A percentile compares a stretch with the other conserved stretches of the same genome.
Conservation (phyloP, 2,888 invertebrate species). For the Scelioninae gen. 2 region DNA sequence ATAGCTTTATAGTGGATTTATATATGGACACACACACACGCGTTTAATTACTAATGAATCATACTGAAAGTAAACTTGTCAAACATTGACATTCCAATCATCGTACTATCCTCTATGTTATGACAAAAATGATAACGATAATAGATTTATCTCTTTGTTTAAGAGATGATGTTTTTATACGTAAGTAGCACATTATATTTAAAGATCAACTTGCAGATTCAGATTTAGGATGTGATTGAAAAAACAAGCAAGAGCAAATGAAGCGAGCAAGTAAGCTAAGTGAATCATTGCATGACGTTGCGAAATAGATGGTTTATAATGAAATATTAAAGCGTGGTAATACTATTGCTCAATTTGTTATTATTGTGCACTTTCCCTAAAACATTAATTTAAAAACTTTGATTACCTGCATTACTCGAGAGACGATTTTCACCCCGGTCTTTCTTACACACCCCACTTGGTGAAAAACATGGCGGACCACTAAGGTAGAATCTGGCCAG, state of each 20-base stretch:
- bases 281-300: slow-evolving; percentile 67
- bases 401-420: slow-evolving; percentile 75
- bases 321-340: not conserved
- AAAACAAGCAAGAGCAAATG: not conserved
- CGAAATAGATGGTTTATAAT: slow-evolving; percentile 62
- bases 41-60: too few relatives aligned
- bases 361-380: not conserved
- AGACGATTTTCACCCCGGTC: slow-evolving; percentile 76
- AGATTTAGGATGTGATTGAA: not conserved
- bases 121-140: not conserved
- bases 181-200: not conserved
- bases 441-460: slow-evolving; percentile 81
- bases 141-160: too few relatives aligned
- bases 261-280: slow-evolving; percentile 33
- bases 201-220: not conserved
- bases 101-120: too few relatives aligned
- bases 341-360: not conserved
- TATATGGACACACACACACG: too few relatives aligned
- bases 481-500: slow-evolving; percentile 67
- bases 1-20: too few relatives aligned
- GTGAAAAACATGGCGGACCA: slow-evolving; percentile 86
- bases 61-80: too few relatives aligned
- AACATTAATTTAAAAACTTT: slow-evolving; percentile 39
- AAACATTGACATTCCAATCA: too few relatives aligned
- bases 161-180: too few relatives aligned